Base-by-base conservation (phyloP, 2,113 vertebrate species). In the Plecturocebus donacophilus region DNA sequence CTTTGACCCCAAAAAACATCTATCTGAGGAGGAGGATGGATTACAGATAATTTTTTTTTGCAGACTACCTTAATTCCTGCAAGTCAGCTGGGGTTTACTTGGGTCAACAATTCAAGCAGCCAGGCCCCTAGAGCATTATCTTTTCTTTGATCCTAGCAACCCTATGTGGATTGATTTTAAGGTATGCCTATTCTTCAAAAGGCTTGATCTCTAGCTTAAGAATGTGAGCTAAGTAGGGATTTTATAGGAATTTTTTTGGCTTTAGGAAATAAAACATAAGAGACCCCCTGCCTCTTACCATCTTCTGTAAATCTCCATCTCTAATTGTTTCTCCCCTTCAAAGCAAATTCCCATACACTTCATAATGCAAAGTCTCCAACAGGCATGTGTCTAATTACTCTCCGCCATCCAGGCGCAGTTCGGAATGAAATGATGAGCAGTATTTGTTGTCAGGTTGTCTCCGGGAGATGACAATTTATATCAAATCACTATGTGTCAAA, bases 261-360 rank as follows among this genome's bases (percentile, higher is more conserved):
- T 92, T 97, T 97, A 91, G 88, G 90, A 97, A 97, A 94, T 95
- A 94, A 97, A 96, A 97, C 96, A 95, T 91, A 84, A 95, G 93
- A 98, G 98, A 96, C 94, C 94, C 96, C 97, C 97, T 96, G 81
- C 96, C 81, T 96, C 96, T 93, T 92, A 56, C 23, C 95, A 77
- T 90, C 96, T 95, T 92, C 97, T 70, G 23, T 79, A 97, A 98
- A 97, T 98, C 97, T 93, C 95, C 92, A 32, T 92, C 95, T 91
- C 94, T 96, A 98, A 98, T 97, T 97, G 98, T 96, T 92, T 94
- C 96, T 96, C 71, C 54, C 49, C 95, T 98, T 98, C 97, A 98
- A 97, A 97, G 97, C 92, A 96, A 96, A 96, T 93, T 84, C 87
- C 92, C 76, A 4, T 47, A 17, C 42, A 85, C 71, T 96, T 96